Percentiles rank a stretch among this genome's conserved stretches.
These are phyloP conservation scores for Enteromius unitaeniatus DNA, from an alignment of 2,797 vertebrate genomes.

Conservation along the genomic window DNA sequence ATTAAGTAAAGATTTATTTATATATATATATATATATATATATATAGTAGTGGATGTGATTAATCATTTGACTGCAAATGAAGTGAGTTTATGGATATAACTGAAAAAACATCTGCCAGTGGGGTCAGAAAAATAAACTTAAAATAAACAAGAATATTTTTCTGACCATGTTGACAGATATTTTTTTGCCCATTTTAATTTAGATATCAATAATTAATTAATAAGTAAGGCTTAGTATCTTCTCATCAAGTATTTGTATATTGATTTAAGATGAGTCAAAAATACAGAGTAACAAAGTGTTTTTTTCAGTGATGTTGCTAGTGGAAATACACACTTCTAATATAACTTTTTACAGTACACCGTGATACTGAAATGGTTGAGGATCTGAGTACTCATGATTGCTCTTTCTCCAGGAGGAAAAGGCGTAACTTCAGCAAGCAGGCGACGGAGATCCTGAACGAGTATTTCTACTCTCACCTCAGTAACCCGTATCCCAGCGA, in stretches of 20 bases:
- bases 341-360: not conserved
- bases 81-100: not conserved
- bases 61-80: too few species aligned
- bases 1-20: too few species aligned
- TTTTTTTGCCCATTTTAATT: not conserved
- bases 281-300: not conserved
- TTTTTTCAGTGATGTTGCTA: not conserved
- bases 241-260: not conserved
- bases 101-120: too few species aligned
- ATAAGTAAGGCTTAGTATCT: not conserved
- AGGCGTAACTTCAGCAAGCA: slow-evolving; percentile 92
- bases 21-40: too few species aligned
- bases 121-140: too few species aligned
- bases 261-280: not conserved
- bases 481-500: slow-evolving; percentile 91
- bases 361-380: not conserved
- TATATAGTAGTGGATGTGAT: too few species aligned
- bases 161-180: not conserved
- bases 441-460: slow-evolving; percentile 89
- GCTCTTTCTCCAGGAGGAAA: slow-evolving; percentile 78
- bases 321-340: not conserved
- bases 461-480: slow-evolving; percentile 92
- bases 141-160: not conserved
- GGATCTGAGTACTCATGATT: not conserved
- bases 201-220: too few species aligned